Percentiles rank a stretch among this genome's conserved stretches.
phyloP scores from a whole-genome alignment of 2,888 invertebrate species.

The Exocentrus adspersus region DNA sequence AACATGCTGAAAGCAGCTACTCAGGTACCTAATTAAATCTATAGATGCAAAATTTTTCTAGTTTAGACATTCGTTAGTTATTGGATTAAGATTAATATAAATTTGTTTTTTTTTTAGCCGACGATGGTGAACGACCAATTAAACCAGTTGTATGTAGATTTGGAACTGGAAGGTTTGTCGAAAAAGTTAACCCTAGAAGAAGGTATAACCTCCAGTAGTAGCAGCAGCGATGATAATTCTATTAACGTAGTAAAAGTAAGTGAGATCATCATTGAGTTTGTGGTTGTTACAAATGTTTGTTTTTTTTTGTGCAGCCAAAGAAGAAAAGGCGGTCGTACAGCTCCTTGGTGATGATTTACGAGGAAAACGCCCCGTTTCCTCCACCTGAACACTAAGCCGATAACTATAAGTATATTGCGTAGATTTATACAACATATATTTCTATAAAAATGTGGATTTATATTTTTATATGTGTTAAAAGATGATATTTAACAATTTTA shows the following conservation, averaged over 20 bases:
- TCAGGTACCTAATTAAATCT: slow-evolving; percentile 63
- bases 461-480: slow-evolving; percentile 23
- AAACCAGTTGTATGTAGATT: slow-evolving; percentile 74
- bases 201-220: slow-evolving; percentile 69
- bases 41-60: background rate
- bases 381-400: slow-evolving; percentile 45
- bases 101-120: slow-evolving; percentile 65
- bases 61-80: too few species aligned
- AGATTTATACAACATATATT: too few species aligned
- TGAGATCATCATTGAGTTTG: slow-evolving; percentile 26
- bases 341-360: slow-evolving; percentile 74
- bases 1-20: slow-evolving; percentile 66
- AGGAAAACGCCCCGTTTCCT: slow-evolving; percentile 77
- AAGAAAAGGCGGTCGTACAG: slow-evolving; percentile 66
- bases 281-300: slow-evolving; percentile 25
- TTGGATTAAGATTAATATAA: too few species aligned
- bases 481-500: background rate
- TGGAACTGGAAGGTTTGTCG: slow-evolving; percentile 72
- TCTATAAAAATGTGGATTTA: slow-evolving; percentile 31
- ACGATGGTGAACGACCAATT: slow-evolving; percentile 78
- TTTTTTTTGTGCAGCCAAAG: slow-evolving; percentile 58
- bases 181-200: slow-evolving; percentile 72
- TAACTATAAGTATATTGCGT: too few species aligned
- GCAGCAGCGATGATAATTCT: slow-evolving; percentile 58
- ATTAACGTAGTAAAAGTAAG: slow-evolving; percentile 56